Evolutionary conservation across 2,113 vertebrate genomes (phyloP).

Genomic region (Gymnarchus niloticus): DNA sequence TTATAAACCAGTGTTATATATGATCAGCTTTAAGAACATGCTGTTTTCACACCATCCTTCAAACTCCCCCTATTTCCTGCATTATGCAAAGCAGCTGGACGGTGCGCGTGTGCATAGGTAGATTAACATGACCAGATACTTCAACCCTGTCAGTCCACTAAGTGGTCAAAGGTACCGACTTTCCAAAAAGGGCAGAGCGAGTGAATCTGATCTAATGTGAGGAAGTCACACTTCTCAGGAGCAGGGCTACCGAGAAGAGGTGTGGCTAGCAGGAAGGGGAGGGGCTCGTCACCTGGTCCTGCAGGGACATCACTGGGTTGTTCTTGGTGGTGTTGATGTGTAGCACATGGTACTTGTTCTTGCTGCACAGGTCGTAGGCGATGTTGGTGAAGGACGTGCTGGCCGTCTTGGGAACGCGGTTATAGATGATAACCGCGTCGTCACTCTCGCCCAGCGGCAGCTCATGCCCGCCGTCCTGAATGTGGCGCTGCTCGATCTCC

Average conservation of each 20-base stretch:
- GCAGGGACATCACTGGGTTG: slow-evolving; percentile 98
- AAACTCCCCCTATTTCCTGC: neutral
- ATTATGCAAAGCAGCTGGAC: neutral
- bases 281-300: slow-evolving; percentile 84
- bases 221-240: neutral
- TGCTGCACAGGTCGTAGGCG: slow-evolving; percentile 72
- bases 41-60: neutral
- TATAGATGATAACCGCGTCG: slow-evolving; percentile 90
- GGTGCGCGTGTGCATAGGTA: neutral
- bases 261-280: neutral
- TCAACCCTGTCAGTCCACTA: no score
- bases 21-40: neutral
- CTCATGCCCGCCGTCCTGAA: slow-evolving; percentile 63
- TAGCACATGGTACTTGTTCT: slow-evolving; percentile 92
- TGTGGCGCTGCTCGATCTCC: slow-evolving; percentile 84
- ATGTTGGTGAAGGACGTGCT: slow-evolving; percentile 99
- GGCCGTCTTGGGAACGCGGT: slow-evolving; percentile 95
- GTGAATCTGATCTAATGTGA: neutral
- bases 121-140: neutral
- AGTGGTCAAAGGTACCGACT: neutral
- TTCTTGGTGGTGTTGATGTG: slow-evolving; percentile 99
- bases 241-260: neutral
- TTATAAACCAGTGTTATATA: neutral
- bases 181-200: neutral
- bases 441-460: slow-evolving; percentile 61